phyloP scores from a whole-genome alignment of 1,140 invertebrate genomes.

The Scaptomyza graminum region DNA sequence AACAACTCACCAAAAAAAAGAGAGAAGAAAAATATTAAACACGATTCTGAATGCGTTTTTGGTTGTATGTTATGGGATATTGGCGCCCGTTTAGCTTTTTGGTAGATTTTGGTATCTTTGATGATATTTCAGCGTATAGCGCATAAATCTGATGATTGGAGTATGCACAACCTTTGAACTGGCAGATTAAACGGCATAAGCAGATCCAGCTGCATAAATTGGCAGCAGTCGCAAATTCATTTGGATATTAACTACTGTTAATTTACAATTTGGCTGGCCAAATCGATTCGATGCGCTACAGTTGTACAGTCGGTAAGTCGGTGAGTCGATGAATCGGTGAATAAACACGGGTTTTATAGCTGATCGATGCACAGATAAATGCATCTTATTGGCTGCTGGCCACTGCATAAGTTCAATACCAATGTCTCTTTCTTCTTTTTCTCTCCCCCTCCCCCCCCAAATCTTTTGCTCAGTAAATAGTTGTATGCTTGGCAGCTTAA shows the following conservation, averaged over 20 bases:
- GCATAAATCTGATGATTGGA: constrained; percentile 26
- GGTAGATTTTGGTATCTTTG: constrained; percentile 9
- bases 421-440: constrained; percentile 17
- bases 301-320: constrained; percentile 31
- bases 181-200: constrained; percentile 41
- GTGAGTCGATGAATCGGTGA: constrained; percentile 18
- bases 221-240: constrained; percentile 46
- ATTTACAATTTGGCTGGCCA: constrained; percentile 70
- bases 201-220: constrained; percentile 58
- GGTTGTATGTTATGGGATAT: constrained; percentile 26
- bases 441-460: not conserved
- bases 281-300: constrained; percentile 61
- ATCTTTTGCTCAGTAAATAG: not conserved
- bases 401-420: constrained; percentile 41
- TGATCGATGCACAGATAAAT: constrained; percentile 80
- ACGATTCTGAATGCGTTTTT: not conserved
- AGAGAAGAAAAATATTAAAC: not conserved
- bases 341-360: constrained; percentile 28
- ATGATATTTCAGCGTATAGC: constrained; percentile 30
- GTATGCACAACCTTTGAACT: constrained; percentile 46
- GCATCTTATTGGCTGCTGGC: constrained; percentile 67
- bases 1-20: not conserved
- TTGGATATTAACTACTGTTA: constrained; percentile 66
- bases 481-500: constrained; percentile 64
- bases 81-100: constrained; percentile 32